phyloP scores from a whole-genome alignment of 2,888 invertebrate species.

The Chesias legatella region DNA sequence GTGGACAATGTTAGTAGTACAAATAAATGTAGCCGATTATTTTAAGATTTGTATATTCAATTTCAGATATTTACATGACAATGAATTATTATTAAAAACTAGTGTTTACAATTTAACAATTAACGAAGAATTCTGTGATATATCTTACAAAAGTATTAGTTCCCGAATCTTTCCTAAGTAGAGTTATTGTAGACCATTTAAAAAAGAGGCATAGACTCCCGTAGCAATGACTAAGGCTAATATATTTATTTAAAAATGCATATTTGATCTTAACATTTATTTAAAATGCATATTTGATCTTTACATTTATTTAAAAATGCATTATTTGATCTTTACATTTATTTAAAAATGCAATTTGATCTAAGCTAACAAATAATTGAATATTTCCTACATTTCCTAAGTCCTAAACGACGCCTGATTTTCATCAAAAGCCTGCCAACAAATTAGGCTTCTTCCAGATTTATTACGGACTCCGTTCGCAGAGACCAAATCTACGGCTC shows the following conservation, averaged over 20 bases:
- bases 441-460: constrained; percentile 50
- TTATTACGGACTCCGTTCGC: constrained; percentile 30
- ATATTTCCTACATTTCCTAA: neutral
- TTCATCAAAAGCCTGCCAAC: constrained; percentile 42
- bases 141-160: constrained; percentile 21
- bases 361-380: neutral
- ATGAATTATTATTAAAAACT: too few species aligned
- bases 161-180: constrained; percentile 14
- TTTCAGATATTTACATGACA: too few species aligned
- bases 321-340: neutral
- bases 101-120: neutral
- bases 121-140: neutral
- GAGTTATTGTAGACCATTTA: constrained; percentile 6
- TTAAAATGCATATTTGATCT: constrained; percentile 1
- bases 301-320: neutral
- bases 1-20: too few species aligned
- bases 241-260: neutral
- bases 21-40: too few species aligned
- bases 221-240: constrained; percentile 11
- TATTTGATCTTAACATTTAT: neutral
- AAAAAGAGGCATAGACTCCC: constrained; percentile 1
- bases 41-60: too few species aligned
- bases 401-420: constrained; percentile 30
- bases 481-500: constrained; percentile 42
- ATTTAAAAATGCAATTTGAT: constrained; percentile 1